Base-by-base conservation (phyloP, 2,888 invertebrate species). In the Sisyra terminalis region DNA sequence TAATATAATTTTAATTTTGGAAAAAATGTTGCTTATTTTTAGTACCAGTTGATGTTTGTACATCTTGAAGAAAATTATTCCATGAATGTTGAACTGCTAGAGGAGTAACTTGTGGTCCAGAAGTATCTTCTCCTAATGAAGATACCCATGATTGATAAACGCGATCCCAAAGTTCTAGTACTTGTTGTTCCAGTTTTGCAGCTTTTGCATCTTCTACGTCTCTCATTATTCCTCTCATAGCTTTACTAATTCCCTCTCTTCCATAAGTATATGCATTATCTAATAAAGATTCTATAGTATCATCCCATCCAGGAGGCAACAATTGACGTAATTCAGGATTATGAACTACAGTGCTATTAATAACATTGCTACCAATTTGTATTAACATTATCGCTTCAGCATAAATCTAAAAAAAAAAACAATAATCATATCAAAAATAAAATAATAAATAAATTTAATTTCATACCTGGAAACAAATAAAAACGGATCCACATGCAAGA, bases 251-350 rank as follows among this genome's bases (percentile, higher is more conserved):
- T 54, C 87, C 90, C 56, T 88, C 83, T 49, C 93, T 71, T 2
- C 94, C 93, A 59, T 93, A 92, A 17, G 83, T 74, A 58, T 94
- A 94, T 1, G 90, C 92, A 62, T 94, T 90, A 52, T 90, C 88
- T 9, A 94, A 72, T 48, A 92, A 78, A 13, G 88, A 86, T 61
- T 92, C 90, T 34, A 94, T 71, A 44, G 90, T 83, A 40, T 82
- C 79, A 54, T 85, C 79, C 73, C 83, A 79, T 3, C 81, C 78
- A 44, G 84, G 80, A 0, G 96, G 94, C 42, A 96, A 65, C 55
- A 88, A 74, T 53, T 82, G 78, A 50, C 80, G 73, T 43, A 85
- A 64, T 54, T 90, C 89, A 29, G 92, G 88, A 63, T 93, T 86
- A 55, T 88, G 81, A 6, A 89, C 82, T 39, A 89, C 75, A 0